Evolutionary conservation across 2,888 invertebrate species (phyloP).

Genomic region (Mellilla xanthometata): DNA sequence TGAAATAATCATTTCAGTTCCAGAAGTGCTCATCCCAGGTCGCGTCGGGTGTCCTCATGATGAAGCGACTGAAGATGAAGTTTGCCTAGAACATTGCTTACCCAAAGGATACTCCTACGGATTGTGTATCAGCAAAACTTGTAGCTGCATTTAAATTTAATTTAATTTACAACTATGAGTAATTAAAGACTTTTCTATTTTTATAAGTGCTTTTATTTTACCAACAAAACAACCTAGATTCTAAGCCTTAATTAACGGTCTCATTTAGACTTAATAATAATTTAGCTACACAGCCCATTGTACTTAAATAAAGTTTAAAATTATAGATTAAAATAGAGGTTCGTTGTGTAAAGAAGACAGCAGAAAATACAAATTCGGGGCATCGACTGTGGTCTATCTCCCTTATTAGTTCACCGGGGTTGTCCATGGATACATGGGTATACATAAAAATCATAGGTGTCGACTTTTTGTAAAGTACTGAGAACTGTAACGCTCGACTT

Average conservation of each 20-base stretch:
- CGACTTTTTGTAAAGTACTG: too few relatives aligned
- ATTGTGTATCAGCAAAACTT: conserved; percentile 59
- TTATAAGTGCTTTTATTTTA: conserved; percentile 7
- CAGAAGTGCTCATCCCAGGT: conserved; percentile 38
- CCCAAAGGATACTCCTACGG: conserved; percentile 72
- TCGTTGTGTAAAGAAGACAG: too few relatives aligned
- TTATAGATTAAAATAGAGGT: neutral
- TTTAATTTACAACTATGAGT: neutral
- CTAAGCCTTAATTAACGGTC: neutral
- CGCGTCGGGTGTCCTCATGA: conserved; percentile 51
- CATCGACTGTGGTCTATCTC: too few relatives aligned
- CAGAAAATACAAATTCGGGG: too few relatives aligned
- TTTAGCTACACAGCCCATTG: conserved; percentile 11
- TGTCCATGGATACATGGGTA: too few relatives aligned
- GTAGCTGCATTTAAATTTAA: conserved; percentile 61
- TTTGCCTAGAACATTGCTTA: conserved; percentile 63
- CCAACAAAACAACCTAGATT: conserved; percentile 7
- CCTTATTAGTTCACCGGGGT: too few relatives aligned
- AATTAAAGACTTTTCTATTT: conserved; percentile 1
- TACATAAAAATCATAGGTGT: too few relatives aligned
- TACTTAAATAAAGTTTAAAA: neutral
- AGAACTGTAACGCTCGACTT: too few relatives aligned
- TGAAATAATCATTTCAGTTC: conserved; percentile 26
- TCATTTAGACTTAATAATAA: neutral
- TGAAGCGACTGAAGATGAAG: conserved; percentile 55